Conservation (phyloP, 2,797 vertebrate species). For the Vespertilio murinus region DNA sequence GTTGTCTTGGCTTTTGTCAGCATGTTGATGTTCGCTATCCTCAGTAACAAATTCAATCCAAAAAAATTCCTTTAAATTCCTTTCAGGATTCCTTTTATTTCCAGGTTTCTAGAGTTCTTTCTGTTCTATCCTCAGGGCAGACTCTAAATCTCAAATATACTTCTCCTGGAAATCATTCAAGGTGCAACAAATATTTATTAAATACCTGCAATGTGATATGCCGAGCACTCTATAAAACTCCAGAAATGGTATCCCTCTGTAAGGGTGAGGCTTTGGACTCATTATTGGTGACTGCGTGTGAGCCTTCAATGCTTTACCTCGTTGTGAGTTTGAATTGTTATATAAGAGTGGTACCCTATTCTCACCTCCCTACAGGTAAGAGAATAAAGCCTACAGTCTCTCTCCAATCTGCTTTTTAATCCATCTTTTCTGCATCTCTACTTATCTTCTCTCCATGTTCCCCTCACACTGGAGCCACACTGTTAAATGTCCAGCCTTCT, state of each 20-base stretch:
- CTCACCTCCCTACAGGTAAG: background rate
- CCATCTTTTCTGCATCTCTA: background rate
- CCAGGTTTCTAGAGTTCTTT: slow-evolving; percentile 2
- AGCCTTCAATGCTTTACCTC: background rate
- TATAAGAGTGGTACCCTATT: slow-evolving; percentile 4
- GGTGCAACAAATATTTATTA: slow-evolving; percentile 59
- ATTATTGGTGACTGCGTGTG: background rate
- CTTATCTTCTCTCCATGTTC: background rate
- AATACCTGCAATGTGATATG: background rate
- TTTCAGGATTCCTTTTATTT: background rate
- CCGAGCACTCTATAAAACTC: background rate
- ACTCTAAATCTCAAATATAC: background rate
- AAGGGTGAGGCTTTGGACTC: background rate
- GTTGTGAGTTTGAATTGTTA: background rate
- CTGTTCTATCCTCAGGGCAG: background rate
- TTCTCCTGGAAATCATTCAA: slow-evolving; percentile 35
- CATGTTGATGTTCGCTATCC: background rate
- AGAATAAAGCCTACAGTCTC: background rate
- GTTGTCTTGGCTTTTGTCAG: slow-evolving; percentile 48
- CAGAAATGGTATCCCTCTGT: background rate
- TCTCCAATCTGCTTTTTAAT: background rate
- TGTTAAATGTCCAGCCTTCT: background rate
- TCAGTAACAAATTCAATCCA: slow-evolving; percentile 35
- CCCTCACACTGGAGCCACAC: background rate
- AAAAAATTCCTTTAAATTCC: slow-evolving; percentile 9